phyloP scores from a whole-genome alignment of 1,140 invertebrate genomes.

The Brachionus calyciflorus region DNA sequence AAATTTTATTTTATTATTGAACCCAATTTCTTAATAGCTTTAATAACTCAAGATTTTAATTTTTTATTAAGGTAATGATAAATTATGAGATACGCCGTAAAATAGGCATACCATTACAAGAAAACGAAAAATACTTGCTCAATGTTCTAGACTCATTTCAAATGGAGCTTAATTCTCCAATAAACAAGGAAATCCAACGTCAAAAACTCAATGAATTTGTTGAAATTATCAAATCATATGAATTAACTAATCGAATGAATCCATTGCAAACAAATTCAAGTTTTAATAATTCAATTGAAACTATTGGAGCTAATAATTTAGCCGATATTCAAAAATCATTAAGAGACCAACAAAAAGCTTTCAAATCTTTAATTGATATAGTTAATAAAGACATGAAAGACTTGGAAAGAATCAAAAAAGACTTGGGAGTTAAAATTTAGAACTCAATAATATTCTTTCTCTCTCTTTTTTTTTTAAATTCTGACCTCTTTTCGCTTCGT shows the following conservation, averaged over 20 bases:
- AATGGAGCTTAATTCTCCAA: slow-evolving; percentile 40
- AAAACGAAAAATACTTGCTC: slow-evolving; percentile 41
- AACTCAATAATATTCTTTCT: background rate
- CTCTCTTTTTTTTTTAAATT: background rate
- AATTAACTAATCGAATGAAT: slow-evolving; percentile 13
- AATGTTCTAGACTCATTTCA: slow-evolving; percentile 39
- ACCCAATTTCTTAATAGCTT: background rate
- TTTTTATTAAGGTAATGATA: slow-evolving; percentile 10
- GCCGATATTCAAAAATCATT: slow-evolving; percentile 28
- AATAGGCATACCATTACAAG: slow-evolving; percentile 26
- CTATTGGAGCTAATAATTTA: background rate
- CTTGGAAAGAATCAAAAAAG: slow-evolving; percentile 30
- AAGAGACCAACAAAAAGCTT: slow-evolving; percentile 23
- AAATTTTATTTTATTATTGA: background rate
- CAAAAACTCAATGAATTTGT: slow-evolving; percentile 39
- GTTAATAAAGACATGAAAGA: slow-evolving; percentile 27
- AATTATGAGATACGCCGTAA: slow-evolving; percentile 38
- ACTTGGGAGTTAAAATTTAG: slow-evolving; percentile 6
- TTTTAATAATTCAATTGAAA: background rate
- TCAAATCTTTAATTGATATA: slow-evolving; percentile 41
- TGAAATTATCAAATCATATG: slow-evolving; percentile 22
- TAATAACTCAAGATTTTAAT: background rate
- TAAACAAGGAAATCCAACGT: slow-evolving; percentile 39
- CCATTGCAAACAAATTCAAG: background rate
- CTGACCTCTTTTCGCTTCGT: background rate